Percentiles rank a stretch among this genome's conserved stretches.
Evolutionary conservation across 2,113 vertebrate genomes (phyloP).

Genomic region (Scortum barcoo): DNA sequence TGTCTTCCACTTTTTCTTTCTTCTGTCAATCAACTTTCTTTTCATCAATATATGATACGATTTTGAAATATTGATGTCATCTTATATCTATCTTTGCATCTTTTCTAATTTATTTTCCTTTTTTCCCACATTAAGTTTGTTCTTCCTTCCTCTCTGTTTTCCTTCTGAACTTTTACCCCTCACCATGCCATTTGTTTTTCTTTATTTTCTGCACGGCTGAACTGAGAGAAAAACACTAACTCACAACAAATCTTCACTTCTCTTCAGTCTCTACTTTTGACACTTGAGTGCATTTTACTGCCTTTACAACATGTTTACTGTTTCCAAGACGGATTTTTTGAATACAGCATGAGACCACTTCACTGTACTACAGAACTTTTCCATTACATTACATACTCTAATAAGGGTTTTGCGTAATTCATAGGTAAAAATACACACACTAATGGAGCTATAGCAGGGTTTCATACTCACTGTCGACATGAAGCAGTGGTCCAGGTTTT

Average conservation of each 20-base stretch:
- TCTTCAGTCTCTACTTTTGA: background rate
- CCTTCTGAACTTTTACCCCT: background rate
- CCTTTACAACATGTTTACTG: background rate
- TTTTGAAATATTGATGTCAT: background rate
- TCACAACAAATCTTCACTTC: background rate
- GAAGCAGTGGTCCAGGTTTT: conserved; percentile 86
- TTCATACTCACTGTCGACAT: conserved; percentile 87
- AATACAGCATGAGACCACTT: too few species aligned
- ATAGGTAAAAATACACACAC: background rate
- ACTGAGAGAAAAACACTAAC: background rate
- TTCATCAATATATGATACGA: background rate
- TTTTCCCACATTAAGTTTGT: background rate
- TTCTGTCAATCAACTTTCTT: background rate
- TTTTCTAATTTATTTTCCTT: background rate
- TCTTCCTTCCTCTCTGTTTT: background rate
- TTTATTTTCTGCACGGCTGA: background rate
- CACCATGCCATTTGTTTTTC: background rate
- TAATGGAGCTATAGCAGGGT: background rate
- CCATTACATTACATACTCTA: too few species aligned
- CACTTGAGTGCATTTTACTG: background rate
- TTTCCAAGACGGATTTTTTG: too few species aligned
- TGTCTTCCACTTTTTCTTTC: background rate
- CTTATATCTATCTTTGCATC: background rate
- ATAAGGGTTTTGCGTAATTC: background rate
- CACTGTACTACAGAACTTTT: too few species aligned